Conservation (phyloP, 1,140 invertebrate genomes). For the Cataglyphis hispanica region DNA sequence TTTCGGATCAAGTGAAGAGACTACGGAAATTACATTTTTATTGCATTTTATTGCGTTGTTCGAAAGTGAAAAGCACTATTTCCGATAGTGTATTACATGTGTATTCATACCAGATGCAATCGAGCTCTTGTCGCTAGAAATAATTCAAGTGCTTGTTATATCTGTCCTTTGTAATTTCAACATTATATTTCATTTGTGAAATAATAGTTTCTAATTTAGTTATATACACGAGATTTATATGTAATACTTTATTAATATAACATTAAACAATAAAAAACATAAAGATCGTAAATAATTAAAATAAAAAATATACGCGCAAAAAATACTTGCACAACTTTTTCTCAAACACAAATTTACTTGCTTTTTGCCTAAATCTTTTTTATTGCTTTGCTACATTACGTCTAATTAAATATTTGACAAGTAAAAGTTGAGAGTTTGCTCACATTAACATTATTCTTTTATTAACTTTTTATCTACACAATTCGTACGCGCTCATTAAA, state of each 20-base stretch:
- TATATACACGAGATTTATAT: not conserved
- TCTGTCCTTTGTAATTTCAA: not conserved
- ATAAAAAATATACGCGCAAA: not conserved
- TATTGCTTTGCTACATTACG: not conserved
- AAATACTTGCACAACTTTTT: not conserved
- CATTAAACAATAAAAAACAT: not conserved
- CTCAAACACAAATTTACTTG: not conserved
- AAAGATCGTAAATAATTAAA: slow-evolving; percentile 15
- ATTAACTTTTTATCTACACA: not conserved
- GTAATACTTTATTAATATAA: not conserved
- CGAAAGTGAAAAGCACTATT: not conserved
- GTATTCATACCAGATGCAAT: not conserved
- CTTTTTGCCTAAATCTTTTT: not conserved
- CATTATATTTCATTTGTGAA: not conserved
- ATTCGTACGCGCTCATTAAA: not conserved
- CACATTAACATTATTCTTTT: not conserved
- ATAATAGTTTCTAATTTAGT: slow-evolving; percentile 2
- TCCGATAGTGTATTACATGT: slow-evolving; percentile 30
- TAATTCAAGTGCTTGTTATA: not conserved
- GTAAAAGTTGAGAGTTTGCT: not conserved
- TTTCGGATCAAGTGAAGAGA: slow-evolving; percentile 50
- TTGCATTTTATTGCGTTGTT: slow-evolving; percentile 54
- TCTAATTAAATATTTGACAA: not conserved
- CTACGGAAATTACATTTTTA: slow-evolving; percentile 58
- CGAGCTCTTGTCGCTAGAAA: slow-evolving; percentile 20